Evolutionary conservation across 1,140 invertebrate genomes (phyloP).

Genomic region (Mya arenaria): DNA sequence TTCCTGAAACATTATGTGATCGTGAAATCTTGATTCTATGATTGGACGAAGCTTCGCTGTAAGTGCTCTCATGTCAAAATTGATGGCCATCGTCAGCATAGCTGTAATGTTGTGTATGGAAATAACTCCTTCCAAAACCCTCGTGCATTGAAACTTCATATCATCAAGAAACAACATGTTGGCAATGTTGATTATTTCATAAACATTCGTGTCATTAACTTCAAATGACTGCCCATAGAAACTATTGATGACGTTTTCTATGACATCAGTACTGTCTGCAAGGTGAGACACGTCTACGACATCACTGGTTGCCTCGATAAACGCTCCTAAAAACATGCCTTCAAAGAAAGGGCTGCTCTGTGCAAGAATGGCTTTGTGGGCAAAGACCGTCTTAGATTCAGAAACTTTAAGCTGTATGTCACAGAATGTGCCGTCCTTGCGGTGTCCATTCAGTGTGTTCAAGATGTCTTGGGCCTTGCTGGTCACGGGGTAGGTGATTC

Average conservation of each 20-base stretch:
- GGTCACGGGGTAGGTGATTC: slow-evolving; percentile 9
- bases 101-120: neutral
- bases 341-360: slow-evolving; percentile 27
- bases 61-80: slow-evolving; percentile 7
- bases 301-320: slow-evolving; percentile 13
- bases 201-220: slow-evolving; percentile 19
- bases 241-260: slow-evolving; percentile 13
- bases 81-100: slow-evolving; percentile 19
- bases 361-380: slow-evolving; percentile 23
- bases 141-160: slow-evolving; percentile 7
- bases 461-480: slow-evolving; percentile 10
- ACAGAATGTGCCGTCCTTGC: slow-evolving; percentile 28
- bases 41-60: slow-evolving; percentile 20
- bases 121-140: neutral
- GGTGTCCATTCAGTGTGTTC: neutral
- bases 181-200: slow-evolving; percentile 23
- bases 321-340: slow-evolving; percentile 26
- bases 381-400: slow-evolving; percentile 17
- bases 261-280: neutral
- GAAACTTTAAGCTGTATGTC: slow-evolving; percentile 24
- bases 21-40: slow-evolving; percentile 24
- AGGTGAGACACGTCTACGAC: slow-evolving; percentile 20
- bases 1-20: slow-evolving; percentile 16
- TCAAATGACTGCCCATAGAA: slow-evolving; percentile 36
- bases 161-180: slow-evolving; percentile 19